phyloP scores from a whole-genome alignment of 2,113 vertebrate genomes.

The Notarius quadriscutis region DNA sequence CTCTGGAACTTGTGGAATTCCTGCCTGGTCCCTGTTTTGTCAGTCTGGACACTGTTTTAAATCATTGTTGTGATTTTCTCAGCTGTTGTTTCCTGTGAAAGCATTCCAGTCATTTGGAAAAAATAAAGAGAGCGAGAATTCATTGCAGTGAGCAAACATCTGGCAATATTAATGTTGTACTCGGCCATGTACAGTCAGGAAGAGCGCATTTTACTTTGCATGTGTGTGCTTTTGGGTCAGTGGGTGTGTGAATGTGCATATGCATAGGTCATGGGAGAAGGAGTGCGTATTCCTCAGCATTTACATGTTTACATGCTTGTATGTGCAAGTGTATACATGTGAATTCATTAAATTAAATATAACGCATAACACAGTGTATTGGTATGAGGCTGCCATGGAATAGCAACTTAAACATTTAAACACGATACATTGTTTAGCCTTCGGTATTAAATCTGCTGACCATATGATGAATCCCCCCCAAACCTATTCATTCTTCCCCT shows the following conservation, averaged over 20 bases:
- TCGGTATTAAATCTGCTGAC: slow-evolving; percentile 33
- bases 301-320: not conserved
- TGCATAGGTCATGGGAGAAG: slow-evolving; percentile 2
- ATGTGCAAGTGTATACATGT: not conserved
- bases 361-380: not conserved
- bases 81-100: slow-evolving; percentile 80
- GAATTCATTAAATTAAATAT: slow-evolving; percentile 18
- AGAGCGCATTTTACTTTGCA: slow-evolving; percentile 31
- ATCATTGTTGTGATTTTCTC: slow-evolving; percentile 72
- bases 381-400: not conserved
- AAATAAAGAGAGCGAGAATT: slow-evolving; percentile 58
- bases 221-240: slow-evolving; percentile 14
- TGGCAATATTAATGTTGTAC: slow-evolving; percentile 63
- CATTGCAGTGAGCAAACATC: slow-evolving; percentile 66
- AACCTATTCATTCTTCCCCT: not conserved
- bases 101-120: slow-evolving; percentile 73
- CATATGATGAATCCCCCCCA: slow-evolving; percentile 33
- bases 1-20: slow-evolving; percentile 62
- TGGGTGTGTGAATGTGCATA: slow-evolving; percentile 23
- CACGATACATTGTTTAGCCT: not conserved
- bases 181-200: slow-evolving; percentile 63
- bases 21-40: slow-evolving; percentile 68
- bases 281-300: slow-evolving; percentile 40
- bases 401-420: slow-evolving; percentile 8
- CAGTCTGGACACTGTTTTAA: slow-evolving; percentile 65